phyloP scores from a whole-genome alignment of 2,113 vertebrate species.

The Zeus faber region DNA sequence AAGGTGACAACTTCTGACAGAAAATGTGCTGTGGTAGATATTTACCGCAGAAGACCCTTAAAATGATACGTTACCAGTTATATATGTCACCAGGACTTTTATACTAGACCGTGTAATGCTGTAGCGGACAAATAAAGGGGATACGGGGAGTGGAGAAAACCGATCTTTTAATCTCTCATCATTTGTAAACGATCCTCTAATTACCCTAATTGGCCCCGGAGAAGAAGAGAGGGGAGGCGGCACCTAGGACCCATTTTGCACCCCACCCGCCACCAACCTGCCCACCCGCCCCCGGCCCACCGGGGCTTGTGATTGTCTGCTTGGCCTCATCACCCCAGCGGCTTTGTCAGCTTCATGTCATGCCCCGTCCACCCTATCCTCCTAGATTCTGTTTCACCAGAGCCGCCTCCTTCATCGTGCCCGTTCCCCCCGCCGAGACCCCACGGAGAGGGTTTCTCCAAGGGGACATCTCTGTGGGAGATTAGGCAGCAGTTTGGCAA shows the following conservation, averaged over 20 bases:
- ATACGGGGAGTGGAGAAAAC: conserved; percentile 28
- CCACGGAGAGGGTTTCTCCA: conserved; percentile 26
- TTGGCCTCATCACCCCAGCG: conserved; percentile 33
- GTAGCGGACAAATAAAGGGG: background rate
- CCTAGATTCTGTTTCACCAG: conserved; percentile 43
- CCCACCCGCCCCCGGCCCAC: background rate
- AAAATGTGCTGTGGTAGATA: no score
- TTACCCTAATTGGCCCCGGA: conserved; percentile 57
- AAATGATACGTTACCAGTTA: no score
- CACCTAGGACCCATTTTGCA: conserved; percentile 14
- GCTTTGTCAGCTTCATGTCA: conserved; percentile 17
- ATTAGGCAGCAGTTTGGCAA: background rate
- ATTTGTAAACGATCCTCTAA: conserved; percentile 52
- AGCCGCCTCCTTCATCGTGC: background rate
- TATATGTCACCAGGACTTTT: no score
- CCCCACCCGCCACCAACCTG: background rate
- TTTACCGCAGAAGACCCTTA: no score
- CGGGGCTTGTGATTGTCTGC: conserved; percentile 31
- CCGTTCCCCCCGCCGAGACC: conserved; percentile 20
- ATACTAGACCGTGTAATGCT: no score
- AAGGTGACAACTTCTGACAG: no score
- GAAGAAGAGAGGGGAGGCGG: conserved; percentile 33
- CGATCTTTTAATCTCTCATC: conserved; percentile 49
- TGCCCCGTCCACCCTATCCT: conserved; percentile 33
- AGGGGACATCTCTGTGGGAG: background rate